Evolutionary conservation across 2,888 invertebrate species (phyloP).

Genomic region (Stictocephala bisonia): DNA sequence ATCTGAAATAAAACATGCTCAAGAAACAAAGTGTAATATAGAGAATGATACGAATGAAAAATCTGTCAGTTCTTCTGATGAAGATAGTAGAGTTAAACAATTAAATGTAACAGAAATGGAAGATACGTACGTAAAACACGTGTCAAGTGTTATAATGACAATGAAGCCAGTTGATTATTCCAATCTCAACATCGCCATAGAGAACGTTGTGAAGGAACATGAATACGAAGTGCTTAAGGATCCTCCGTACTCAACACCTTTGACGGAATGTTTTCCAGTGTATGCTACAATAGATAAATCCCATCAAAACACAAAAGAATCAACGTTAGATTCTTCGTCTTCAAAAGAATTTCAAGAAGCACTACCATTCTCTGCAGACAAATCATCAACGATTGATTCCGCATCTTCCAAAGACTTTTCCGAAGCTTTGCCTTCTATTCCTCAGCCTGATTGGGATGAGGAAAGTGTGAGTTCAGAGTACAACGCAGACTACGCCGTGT

Average conservation of each 20-base stretch:
- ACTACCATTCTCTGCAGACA: not conserved
- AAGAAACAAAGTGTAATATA: not conserved
- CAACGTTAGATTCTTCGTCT: conserved; percentile 27
- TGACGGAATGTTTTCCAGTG: conserved; percentile 10
- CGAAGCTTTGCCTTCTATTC: conserved; percentile 17
- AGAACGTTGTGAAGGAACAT: conserved; percentile 37
- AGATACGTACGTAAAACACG: conserved; percentile 27
- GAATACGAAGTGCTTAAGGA: conserved; percentile 47
- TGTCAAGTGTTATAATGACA: conserved; percentile 38
- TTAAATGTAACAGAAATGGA: conserved; percentile 16
- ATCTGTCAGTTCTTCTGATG: conserved; percentile 5
- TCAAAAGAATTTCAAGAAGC: conserved; percentile 23
- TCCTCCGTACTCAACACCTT: conserved; percentile 31
- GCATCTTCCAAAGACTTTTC: conserved; percentile 20
- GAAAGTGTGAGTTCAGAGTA: conserved; percentile 17
- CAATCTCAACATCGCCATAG: conserved; percentile 7
- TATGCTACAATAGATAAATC: conserved; percentile 31
- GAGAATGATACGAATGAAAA: conserved; percentile 20
- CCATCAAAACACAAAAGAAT: not conserved
- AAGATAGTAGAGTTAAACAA: conserved; percentile 35
- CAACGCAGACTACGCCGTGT: conserved; percentile 47
- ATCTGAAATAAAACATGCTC: not conserved
- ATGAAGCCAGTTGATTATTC: conserved; percentile 40
- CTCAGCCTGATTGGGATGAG: conserved; percentile 48
- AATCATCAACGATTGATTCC: conserved; percentile 3